These are phyloP conservation scores for Orthosia incerta DNA, from an alignment of 2,888 invertebrate species.

Conservation along the genomic window DNA sequence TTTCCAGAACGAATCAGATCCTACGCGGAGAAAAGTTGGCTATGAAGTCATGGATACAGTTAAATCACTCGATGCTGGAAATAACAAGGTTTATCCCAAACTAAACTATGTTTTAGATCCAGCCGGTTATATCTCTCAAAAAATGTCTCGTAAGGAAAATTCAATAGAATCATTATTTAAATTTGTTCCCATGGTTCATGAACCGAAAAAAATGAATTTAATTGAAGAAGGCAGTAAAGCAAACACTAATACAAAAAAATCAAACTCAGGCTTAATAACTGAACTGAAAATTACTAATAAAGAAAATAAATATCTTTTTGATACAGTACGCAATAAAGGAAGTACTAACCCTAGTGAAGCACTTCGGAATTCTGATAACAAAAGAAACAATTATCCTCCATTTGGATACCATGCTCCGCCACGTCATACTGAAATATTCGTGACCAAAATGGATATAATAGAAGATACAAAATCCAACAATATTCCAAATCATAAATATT, in stretches of 20 bases:
- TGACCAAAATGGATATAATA: not conserved
- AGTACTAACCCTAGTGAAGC: not conserved
- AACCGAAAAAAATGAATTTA: not conserved
- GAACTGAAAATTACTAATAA: not conserved
- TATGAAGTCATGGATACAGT: conserved; percentile 9
- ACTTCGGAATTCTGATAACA: not conserved
- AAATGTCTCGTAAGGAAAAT: not conserved
- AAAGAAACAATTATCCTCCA: not conserved
- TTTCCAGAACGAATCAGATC: conserved; percentile 50
- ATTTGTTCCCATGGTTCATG: not conserved
- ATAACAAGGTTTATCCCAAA: not conserved
- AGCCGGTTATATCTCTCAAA: not conserved
- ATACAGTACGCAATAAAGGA: not conserved
- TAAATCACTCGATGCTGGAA: not conserved
- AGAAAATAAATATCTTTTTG: not conserved
- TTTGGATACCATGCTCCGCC: not conserved
- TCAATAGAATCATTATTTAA: not conserved
- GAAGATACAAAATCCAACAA: not conserved
- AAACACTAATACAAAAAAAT: not conserved
- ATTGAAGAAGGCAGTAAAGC: not conserved
- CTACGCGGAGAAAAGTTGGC: conserved; percentile 7
- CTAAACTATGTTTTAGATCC: conserved; percentile 17
- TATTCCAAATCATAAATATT: not conserved
- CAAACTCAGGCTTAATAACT: not conserved
- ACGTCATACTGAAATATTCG: not conserved